Evolutionary conservation across 2,113 vertebrate genomes (phyloP).

Genomic region (Syngnathus typhle): DNA sequence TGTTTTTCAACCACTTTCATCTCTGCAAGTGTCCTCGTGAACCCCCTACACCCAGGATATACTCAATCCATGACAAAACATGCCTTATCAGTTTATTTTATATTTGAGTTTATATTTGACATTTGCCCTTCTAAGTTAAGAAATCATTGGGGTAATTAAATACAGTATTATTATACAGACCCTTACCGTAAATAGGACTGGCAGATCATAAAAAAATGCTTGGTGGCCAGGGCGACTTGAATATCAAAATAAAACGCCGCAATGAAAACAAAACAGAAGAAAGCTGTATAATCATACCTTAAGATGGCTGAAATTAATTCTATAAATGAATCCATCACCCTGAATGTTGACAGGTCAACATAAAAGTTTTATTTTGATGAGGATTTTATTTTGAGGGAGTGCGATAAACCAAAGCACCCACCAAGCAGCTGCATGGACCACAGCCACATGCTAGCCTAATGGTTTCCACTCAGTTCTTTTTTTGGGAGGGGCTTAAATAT

Average conservation of each 20-base stretch:
- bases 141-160: slow-evolving; percentile 32
- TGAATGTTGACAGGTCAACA: neutral
- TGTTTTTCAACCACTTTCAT: slow-evolving; percentile 9
- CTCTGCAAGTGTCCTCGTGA: slow-evolving; percentile 19
- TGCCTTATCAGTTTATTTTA: slow-evolving; percentile 34
- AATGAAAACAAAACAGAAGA: slow-evolving; percentile 1
- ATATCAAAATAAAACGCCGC: neutral
- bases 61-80: slow-evolving; percentile 24
- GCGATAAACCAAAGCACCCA: neutral
- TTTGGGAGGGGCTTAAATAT: neutral
- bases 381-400: slow-evolving; percentile 13
- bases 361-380: slow-evolving; percentile 11
- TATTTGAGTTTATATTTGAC: slow-evolving; percentile 8
- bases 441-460: neutral
- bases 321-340: neutral
- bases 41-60: neutral
- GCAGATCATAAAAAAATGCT: slow-evolving; percentile 37
- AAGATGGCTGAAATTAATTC: neutral
- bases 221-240: slow-evolving; percentile 15
- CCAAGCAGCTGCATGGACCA: neutral
- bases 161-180: slow-evolving; percentile 13
- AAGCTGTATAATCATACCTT: neutral
- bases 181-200: slow-evolving; percentile 24
- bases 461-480: neutral
- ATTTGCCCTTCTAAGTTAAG: slow-evolving; percentile 41